Conservation (phyloP, 2,888 invertebrate species). For the Trichacis sp. region DNA sequence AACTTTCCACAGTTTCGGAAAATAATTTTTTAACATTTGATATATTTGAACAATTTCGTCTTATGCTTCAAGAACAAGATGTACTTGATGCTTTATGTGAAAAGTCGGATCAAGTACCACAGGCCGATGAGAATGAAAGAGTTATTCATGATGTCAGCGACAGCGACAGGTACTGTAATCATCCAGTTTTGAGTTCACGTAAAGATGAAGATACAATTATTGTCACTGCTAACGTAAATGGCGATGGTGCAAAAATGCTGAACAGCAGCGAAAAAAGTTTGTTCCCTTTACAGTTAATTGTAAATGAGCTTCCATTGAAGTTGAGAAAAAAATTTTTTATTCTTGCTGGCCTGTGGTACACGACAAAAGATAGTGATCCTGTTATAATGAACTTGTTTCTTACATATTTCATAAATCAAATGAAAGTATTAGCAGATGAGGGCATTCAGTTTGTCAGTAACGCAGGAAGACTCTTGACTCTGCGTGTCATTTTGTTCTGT, state of each 20-base stretch:
- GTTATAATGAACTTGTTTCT: constrained; percentile 18
- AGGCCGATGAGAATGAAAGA: not conserved
- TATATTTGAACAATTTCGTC: constrained; percentile 4
- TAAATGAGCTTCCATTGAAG: constrained; percentile 17
- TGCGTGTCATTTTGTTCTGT: constrained; percentile 14
- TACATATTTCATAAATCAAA: constrained; percentile 12
- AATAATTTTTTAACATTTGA: constrained; percentile 11
- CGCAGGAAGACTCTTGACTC: not conserved
- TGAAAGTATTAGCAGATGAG: constrained; percentile 1
- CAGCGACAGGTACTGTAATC: not conserved
- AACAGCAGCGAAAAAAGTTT: constrained; percentile 8
- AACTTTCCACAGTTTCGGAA: not conserved
- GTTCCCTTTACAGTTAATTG: constrained; percentile 16
- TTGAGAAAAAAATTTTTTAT: constrained; percentile 7
- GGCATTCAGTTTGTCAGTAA: constrained; percentile 10
- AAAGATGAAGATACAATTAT: not conserved
- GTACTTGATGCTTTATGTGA: not conserved
- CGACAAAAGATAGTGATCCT: constrained; percentile 2
- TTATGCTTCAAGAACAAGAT: not conserved
- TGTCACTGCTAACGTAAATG: constrained; percentile 18
- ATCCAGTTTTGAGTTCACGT: not conserved
- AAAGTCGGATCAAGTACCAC: not conserved
- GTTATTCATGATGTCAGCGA: constrained; percentile 8
- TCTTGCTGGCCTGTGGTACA: constrained; percentile 22
- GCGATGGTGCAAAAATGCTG: constrained; percentile 16